Conservation (phyloP, 2,888 invertebrate genomes). For the Sthenelais limicola region DNA sequence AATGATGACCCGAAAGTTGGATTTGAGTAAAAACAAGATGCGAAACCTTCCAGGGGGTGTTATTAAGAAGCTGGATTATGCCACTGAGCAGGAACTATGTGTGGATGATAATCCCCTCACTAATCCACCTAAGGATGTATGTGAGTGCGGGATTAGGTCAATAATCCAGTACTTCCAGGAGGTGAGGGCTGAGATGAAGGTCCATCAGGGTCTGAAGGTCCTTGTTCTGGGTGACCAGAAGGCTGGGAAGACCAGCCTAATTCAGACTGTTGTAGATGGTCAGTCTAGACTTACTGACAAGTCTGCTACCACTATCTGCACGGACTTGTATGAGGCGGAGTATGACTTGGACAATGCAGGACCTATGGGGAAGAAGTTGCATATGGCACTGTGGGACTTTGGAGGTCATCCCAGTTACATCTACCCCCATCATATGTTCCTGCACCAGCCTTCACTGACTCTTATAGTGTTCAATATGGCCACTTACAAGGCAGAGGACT, state of each 20-base stretch:
- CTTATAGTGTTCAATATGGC: conserved; percentile 67
- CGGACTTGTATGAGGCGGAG: conserved; percentile 56
- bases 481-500: conserved; percentile 59
- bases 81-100: conserved; percentile 57
- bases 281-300: conserved; percentile 64
- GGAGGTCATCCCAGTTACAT: conserved; percentile 66
- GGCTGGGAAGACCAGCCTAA: conserved; percentile 54
- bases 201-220: conserved; percentile 52
- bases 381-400: conserved; percentile 60
- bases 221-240: conserved; percentile 51
- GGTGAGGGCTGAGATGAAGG: conserved; percentile 60
- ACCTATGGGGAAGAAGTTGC: conserved; percentile 3
- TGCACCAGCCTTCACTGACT: conserved; percentile 65
- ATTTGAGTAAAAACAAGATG: conserved; percentile 52
- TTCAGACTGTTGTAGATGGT: conserved; percentile 67
- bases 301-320: conserved; percentile 60
- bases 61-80: conserved; percentile 64
- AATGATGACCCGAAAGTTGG: conserved; percentile 62
- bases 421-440: conserved; percentile 63
- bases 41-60: conserved; percentile 57
- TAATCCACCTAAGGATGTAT: conserved; percentile 66
- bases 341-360: conserved; percentile 57
- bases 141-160: conserved; percentile 64
- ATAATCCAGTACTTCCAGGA: conserved; percentile 69
- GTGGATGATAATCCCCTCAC: conserved; percentile 66